A percentile compares a stretch with the other conserved stretches of the same genome.
These are phyloP conservation scores for Hydrozoanthus tunicans DNA, from an alignment of 64 coral and sea anemone genomes.

Conservation along the genomic window DNA sequence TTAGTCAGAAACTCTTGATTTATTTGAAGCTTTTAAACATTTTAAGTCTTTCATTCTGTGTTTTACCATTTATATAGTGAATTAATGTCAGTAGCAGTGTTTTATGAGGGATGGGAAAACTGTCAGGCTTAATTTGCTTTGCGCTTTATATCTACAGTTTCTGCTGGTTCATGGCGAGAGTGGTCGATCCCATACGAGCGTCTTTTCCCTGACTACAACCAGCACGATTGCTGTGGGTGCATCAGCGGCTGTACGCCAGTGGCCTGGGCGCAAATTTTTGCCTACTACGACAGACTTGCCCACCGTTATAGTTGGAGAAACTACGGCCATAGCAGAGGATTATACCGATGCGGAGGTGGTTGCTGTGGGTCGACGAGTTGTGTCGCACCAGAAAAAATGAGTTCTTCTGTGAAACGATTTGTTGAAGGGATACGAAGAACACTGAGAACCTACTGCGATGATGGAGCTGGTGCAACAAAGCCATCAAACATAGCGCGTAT, in stretches of 20 bases:
- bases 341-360: neutral
- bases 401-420: too few species aligned
- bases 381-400: constrained; percentile 15
- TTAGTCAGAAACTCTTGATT: neutral
- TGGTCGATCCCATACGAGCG: too few species aligned
- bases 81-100: too few species aligned
- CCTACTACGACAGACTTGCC: constrained; percentile 52
- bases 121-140: neutral
- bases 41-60: too few species aligned
- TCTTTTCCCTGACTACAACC: constrained; percentile 61
- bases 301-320: neutral
- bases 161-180: too few species aligned
- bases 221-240: constrained; percentile 59
- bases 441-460: neutral
- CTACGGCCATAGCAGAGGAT: neutral
- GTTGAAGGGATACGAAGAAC: too few species aligned
- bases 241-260: constrained; percentile 54
- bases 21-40: too few species aligned
- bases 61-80: too few species aligned
- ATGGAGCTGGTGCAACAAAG: constrained; percentile 13
- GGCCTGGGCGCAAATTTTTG: constrained; percentile 72
- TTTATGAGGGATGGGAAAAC: too few species aligned
- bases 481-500: constrained; percentile 26
- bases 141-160: neutral
- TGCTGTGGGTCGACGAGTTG: neutral